phyloP scores from a whole-genome alignment of 1,140 invertebrate species.

The Euborellia annulipes region DNA sequence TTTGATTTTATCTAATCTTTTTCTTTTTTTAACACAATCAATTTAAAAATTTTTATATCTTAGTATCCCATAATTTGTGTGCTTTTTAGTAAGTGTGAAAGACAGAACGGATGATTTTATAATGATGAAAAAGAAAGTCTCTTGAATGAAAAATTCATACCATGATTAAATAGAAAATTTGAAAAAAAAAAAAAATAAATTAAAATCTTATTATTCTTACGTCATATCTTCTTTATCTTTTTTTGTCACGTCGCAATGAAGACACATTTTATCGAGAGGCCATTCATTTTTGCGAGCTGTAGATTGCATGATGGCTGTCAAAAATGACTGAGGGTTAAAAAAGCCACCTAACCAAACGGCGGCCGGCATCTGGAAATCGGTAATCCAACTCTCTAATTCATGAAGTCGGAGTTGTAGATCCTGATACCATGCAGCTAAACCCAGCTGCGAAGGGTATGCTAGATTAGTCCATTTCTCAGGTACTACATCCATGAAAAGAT shows the following conservation, averaged over 20 bases:
- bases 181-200: too few species aligned
- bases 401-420: conserved; percentile 65
- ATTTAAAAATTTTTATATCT: too few species aligned
- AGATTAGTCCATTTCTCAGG: conserved; percentile 66
- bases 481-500: conserved; percentile 73
- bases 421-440: conserved; percentile 72
- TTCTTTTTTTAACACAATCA: too few species aligned
- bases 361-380: conserved; percentile 59
- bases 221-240: conserved; percentile 72
- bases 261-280: conserved; percentile 89
- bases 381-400: conserved; percentile 63
- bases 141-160: too few species aligned
- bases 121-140: too few species aligned
- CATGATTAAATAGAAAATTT: too few species aligned
- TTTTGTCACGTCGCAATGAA: conserved; percentile 89
- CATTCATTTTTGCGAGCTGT: conserved; percentile 89
- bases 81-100: too few species aligned
- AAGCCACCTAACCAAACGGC: conserved; percentile 87
- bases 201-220: too few species aligned
- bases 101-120: too few species aligned
- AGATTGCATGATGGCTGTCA: conserved; percentile 95
- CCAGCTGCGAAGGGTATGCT: conserved; percentile 79
- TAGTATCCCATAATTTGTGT: too few species aligned
- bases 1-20: too few species aligned
- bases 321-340: conserved; percentile 92